Percentiles rank a stretch among this genome's conserved stretches.
Evolutionary conservation across 2,888 invertebrate genomes (phyloP).

Genomic region (Lucinisca nassula): DNA sequence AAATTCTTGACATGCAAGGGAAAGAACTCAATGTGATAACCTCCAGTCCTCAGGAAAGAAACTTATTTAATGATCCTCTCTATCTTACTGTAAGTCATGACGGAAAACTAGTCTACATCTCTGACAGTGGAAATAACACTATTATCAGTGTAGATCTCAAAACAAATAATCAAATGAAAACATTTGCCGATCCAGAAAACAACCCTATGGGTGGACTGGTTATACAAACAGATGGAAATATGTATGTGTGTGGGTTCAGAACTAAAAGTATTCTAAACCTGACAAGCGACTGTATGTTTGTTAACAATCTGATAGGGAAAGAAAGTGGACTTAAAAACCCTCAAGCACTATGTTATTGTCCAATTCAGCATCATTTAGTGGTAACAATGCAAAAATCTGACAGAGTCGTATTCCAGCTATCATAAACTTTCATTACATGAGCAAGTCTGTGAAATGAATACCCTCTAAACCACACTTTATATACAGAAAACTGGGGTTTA

Average conservation of each 20-base stretch:
- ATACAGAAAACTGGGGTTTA: too few species aligned
- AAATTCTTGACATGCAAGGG: slow-evolving; percentile 63
- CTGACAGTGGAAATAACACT: slow-evolving; percentile 63
- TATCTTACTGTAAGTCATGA: slow-evolving; percentile 50
- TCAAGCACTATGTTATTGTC: slow-evolving; percentile 56
- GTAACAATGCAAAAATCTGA: slow-evolving; percentile 65
- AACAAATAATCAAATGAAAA: neutral
- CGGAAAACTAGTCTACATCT: slow-evolving; percentile 56
- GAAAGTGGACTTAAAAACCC: slow-evolving; percentile 50
- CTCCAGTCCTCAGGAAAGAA: slow-evolving; percentile 41
- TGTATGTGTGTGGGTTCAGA: slow-evolving; percentile 56
- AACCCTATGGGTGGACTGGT: slow-evolving; percentile 52
- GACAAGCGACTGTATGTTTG: slow-evolving; percentile 18
- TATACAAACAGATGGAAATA: slow-evolving; percentile 49
- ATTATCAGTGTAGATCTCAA: slow-evolving; percentile 49
- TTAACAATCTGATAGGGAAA: slow-evolving; percentile 37
- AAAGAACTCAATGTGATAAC: slow-evolving; percentile 43
- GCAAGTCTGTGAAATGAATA: too few species aligned
- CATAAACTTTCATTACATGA: too few species aligned
- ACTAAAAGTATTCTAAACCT: slow-evolving; percentile 52
- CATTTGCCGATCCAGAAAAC: slow-evolving; percentile 29
- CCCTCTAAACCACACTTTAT: too few species aligned
- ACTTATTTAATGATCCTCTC: slow-evolving; percentile 56
- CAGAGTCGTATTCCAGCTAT: slow-evolving; percentile 54
- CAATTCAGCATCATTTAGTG: slow-evolving; percentile 38